Percentiles rank a stretch among this genome's conserved stretches.
Conservation (phyloP, 2,113 vertebrate species). For the Anser cygnoides region DNA sequence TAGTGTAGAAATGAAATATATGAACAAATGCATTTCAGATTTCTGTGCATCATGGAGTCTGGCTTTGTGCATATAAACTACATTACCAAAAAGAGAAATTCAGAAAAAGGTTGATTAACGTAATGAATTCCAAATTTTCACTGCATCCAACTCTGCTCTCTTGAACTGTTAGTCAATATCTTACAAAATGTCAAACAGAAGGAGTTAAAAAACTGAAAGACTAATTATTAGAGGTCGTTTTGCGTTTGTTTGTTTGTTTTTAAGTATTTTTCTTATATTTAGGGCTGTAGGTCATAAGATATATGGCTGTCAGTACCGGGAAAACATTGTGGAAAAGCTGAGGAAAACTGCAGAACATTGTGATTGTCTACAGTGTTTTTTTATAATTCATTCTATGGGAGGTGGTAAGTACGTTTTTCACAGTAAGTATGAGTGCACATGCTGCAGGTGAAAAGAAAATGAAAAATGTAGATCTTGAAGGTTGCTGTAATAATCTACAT, state of each 20-base stretch:
- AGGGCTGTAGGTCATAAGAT: conserved; percentile 93
- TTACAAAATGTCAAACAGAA: neutral
- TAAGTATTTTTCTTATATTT: conserved; percentile 18
- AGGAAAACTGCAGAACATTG: conserved; percentile 90
- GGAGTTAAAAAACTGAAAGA: neutral
- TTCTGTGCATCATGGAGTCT: neutral
- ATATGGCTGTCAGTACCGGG: conserved; percentile 87
- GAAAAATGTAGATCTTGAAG: neutral
- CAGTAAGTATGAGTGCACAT: neutral
- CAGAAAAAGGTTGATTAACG: neutral
- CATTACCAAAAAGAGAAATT: neutral
- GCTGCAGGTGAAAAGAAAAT: neutral
- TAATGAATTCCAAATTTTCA: neutral
- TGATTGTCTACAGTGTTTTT: conserved; percentile 96
- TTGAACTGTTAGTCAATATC: neutral
- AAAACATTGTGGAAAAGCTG: conserved; percentile 89
- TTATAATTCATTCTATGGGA: conserved; percentile 97
- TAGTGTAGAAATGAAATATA: neutral
- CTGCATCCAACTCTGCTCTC: neutral
- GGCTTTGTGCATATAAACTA: neutral
- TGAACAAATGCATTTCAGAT: neutral
- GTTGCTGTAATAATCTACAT: neutral
- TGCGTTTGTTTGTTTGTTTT: neutral
- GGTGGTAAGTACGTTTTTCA: conserved; percentile 83
- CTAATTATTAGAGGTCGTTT: neutral